Percentiles rank a stretch among this genome's conserved stretches.
phyloP scores from a whole-genome alignment of 2,888 invertebrate species.

The Parnassius orleans region DNA sequence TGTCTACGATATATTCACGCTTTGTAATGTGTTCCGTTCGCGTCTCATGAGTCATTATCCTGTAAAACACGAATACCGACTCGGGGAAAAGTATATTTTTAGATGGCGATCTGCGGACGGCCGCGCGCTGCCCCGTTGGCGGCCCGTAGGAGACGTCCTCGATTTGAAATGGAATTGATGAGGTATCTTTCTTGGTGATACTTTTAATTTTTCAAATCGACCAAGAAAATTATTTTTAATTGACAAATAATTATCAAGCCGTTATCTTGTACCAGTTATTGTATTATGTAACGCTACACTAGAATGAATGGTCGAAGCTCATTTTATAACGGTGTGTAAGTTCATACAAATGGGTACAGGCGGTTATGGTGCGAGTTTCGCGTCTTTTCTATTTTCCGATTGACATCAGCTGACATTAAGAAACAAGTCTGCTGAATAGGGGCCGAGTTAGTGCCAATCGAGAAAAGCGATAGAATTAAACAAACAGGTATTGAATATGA shows the following conservation, averaged over 20 bases:
- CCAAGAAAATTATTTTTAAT: neutral
- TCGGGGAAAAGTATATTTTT: conserved; percentile 74
- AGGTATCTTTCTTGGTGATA: conserved; percentile 23
- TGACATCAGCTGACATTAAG: conserved; percentile 3
- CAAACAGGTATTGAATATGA: conserved; percentile 14
- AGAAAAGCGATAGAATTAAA: conserved; percentile 13
- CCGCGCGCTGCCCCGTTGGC: conserved; percentile 42
- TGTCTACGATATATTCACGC: conserved; percentile 46
- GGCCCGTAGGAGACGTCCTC: conserved; percentile 41
- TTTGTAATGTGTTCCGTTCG: conserved; percentile 46
- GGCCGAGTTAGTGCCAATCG: neutral
- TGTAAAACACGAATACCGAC: conserved; percentile 64
- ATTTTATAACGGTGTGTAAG: conserved; percentile 2
- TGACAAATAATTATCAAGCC: neutral
- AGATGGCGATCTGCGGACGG: conserved; percentile 61
- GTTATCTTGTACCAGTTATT: neutral
- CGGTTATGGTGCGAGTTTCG: neutral
- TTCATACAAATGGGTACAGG: neutral
- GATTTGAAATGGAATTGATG: conserved; percentile 37
- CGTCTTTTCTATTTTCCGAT: conserved; percentile 1
- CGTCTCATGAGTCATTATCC: conserved; percentile 72
- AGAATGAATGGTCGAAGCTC: conserved; percentile 18
- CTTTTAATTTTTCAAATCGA: conserved; percentile 10
- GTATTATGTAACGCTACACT: neutral
- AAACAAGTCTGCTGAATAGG: conserved; percentile 3